These are phyloP conservation scores for Pteropus rufus DNA, from an alignment of 2,797 vertebrate species.

Conservation along the genomic window DNA sequence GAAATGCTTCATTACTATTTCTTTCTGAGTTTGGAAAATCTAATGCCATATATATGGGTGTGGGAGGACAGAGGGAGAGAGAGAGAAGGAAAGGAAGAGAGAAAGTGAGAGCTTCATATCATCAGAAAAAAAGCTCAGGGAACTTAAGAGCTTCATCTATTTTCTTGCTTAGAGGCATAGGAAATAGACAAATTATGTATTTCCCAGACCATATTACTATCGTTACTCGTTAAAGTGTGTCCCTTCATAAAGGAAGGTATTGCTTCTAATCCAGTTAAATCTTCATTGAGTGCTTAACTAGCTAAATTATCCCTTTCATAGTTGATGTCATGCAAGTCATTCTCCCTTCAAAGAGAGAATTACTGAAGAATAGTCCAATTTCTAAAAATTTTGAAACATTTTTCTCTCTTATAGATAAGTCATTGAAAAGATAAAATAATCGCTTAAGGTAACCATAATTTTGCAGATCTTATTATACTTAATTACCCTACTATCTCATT, in stretches of 20 bases:
- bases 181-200: not conserved
- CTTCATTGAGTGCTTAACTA: slow-evolving; percentile 9
- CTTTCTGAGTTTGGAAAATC: not conserved
- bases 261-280: slow-evolving; percentile 44
- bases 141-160: not conserved
- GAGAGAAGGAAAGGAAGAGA: not conserved
- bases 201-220: not conserved
- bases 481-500: not conserved
- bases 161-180: not conserved
- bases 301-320: slow-evolving; percentile 46
- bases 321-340: slow-evolving; percentile 13
- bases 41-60: not conserved
- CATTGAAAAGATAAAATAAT: slow-evolving; percentile 36
- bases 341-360: slow-evolving; percentile 54
- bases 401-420: not conserved
- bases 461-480: not conserved
- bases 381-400: not conserved
- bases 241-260: not conserved
- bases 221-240: slow-evolving; percentile 4
- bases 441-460: not conserved
- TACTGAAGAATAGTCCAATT: slow-evolving; percentile 30
- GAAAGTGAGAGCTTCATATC: not conserved
- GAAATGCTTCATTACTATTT: not conserved
- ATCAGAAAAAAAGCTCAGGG: not conserved
- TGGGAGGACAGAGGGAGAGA: not conserved